Evolutionary conservation across 2,888 invertebrate genomes (phyloP).

Genomic region (Caenorhabditis sp.): DNA sequence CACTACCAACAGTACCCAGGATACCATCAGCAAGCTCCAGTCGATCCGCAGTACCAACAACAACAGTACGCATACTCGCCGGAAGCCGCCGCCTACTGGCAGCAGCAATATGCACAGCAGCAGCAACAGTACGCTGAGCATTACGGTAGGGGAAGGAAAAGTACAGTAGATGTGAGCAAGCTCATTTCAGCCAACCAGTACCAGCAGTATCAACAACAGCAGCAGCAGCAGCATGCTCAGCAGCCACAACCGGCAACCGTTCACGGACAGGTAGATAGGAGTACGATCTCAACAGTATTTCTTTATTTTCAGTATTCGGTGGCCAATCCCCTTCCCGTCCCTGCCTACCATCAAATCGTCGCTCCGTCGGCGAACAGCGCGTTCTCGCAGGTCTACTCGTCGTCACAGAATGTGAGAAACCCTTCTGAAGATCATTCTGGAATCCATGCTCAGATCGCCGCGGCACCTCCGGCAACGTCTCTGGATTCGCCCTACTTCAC

Average conservation of each 20-base stretch:
- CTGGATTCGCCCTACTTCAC: slow-evolving; percentile 53
- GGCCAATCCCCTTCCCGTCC: slow-evolving; percentile 57
- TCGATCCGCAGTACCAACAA: slow-evolving; percentile 14
- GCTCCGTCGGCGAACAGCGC: slow-evolving; percentile 66
- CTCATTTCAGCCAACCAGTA: slow-evolving; percentile 30
- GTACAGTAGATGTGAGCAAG: neutral
- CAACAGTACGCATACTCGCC: slow-evolving; percentile 39
- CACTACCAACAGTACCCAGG: slow-evolving; percentile 22
- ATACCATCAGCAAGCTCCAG: no score
- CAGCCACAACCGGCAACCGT: slow-evolving; percentile 7
- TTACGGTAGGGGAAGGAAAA: slow-evolving; percentile 2
- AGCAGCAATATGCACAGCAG: slow-evolving; percentile 35
- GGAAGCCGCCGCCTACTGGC: slow-evolving; percentile 40
- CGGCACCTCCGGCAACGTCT: slow-evolving; percentile 16
- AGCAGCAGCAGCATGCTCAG: slow-evolving; percentile 46
- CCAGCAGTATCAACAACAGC: slow-evolving; percentile 42
- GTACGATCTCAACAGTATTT: no score
- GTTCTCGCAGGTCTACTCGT: slow-evolving; percentile 58
- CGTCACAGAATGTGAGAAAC: slow-evolving; percentile 31
- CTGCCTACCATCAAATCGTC: slow-evolving; percentile 45
- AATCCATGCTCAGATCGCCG: no score
- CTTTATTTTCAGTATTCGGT: slow-evolving; percentile 56
- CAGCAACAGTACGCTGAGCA: slow-evolving; percentile 40
- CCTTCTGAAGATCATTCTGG: neutral
- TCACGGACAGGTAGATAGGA: no score